Evolutionary conservation across 2,888 invertebrate species (phyloP).

Genomic region (Malthinus seriepunctatus): DNA sequence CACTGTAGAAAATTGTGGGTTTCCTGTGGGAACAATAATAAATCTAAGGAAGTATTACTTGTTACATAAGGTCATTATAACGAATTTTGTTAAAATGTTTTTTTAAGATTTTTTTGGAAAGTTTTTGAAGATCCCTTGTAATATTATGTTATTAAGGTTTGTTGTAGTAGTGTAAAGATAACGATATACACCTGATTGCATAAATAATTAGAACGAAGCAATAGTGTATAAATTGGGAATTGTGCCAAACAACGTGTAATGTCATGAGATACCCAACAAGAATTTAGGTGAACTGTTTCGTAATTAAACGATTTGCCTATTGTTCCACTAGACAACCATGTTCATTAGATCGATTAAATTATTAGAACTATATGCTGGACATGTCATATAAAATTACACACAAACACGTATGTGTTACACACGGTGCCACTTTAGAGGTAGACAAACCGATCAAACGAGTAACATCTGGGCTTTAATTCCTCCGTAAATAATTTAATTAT

Average conservation of each 20-base stretch:
- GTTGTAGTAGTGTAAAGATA: background rate
- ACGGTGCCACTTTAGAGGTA: constrained; percentile 30
- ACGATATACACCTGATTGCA: constrained; percentile 11
- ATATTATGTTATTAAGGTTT: too few relatives aligned
- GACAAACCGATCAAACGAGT: constrained; percentile 22
- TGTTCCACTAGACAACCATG: constrained; percentile 45
- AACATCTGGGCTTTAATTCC: constrained; percentile 26
- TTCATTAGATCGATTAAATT: constrained; percentile 48
- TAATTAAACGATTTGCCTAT: constrained; percentile 47
- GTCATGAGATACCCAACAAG: constrained; percentile 27
- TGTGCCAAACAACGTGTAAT: constrained; percentile 10
- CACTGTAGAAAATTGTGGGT: too few relatives aligned
- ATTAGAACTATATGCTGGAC: constrained; percentile 39
- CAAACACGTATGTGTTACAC: constrained; percentile 39
- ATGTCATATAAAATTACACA: constrained; percentile 43
- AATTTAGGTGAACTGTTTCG: constrained; percentile 41
- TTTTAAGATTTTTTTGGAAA: too few relatives aligned
- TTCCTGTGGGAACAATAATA: too few relatives aligned
- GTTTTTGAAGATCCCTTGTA: too few relatives aligned
- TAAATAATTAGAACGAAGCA: constrained; percentile 11
- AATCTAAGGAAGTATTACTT: too few relatives aligned
- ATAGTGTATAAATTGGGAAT: constrained; percentile 11
- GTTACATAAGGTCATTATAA: too few relatives aligned
- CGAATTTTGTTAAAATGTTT: too few relatives aligned
- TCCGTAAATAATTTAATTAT: constrained; percentile 36